Evolutionary conservation across 2,888 invertebrate species (phyloP), one percentile per base, ranked within the genome.

Genomic region (Criorhina ranunculi): DNA sequence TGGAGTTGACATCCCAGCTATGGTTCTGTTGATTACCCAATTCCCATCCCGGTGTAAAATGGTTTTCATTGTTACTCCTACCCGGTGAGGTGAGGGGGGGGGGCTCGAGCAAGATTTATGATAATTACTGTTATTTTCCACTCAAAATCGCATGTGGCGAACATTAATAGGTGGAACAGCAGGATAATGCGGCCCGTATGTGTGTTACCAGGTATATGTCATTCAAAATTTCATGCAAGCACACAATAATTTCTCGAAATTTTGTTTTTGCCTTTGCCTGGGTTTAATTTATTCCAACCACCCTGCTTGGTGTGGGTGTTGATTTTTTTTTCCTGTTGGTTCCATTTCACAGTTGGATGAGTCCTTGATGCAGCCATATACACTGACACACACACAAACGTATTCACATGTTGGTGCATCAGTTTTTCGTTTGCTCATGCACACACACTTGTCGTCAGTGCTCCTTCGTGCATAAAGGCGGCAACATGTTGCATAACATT

Each of bases 401-500:
- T n/a, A n/a, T n/a, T 35, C 37, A 19, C 17, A 11, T 31, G n/a
- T 19, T 15, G 4, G 11, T 40, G 37, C 15, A 40, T 37, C n/a
- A n/a, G 29, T 15, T 15, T 60, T 42, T 31, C 44, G 51, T 59
- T 24, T 31, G 19, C n/a, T 2, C 31, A 15, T 15, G 9, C 12
- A 19, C 37, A 17, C 17, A 46, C 51, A 51, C 31, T 35, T 62
- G 31, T 55, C 35, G 15, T 40, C 9, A 44, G 31, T 69, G 76
- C 15, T 49, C 49, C 17, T 11, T 66, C 77, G 77, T 82, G 82
- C 82, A 82, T 66, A 42, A 49, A 59, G 37, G 64, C 75, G 35
- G 77, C 82, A 82, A 82, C 82, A 72, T 77, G 82, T 82, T 82
- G 82, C 82, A 72, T 82, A 76, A 77, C 53, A 69, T 59, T 19